Conservation (phyloP, 35 echinoderm and acorn worm genomes). For the Anneissia japonica region DNA sequence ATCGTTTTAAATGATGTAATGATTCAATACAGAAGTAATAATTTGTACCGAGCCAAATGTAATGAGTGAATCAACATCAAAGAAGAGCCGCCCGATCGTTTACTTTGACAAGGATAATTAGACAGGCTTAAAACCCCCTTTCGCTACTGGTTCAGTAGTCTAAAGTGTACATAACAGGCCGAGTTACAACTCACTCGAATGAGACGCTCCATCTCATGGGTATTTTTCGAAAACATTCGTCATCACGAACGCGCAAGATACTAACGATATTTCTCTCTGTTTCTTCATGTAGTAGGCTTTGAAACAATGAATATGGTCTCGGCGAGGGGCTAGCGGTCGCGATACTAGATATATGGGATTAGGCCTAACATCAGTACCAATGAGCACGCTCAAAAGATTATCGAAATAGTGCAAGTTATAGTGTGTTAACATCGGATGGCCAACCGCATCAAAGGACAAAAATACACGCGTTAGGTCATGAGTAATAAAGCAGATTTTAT, state of each 20-base stretch:
- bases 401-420: background rate
- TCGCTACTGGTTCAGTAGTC: background rate
- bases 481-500: too few relatives aligned
- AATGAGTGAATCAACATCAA: background rate
- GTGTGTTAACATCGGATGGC: too few relatives aligned
- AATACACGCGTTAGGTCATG: too few relatives aligned
- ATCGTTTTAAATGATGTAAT: background rate
- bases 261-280: background rate
- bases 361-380: background rate
- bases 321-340: background rate
- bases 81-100: background rate
- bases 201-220: background rate
- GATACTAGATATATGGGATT: background rate
- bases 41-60: background rate
- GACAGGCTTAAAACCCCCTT: background rate
- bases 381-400: background rate
- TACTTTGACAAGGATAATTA: background rate
- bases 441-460: too few relatives aligned
- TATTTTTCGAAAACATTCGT: background rate
- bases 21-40: background rate
- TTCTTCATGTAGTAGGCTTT: background rate
- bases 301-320: background rate
- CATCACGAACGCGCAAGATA: background rate
- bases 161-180: background rate
- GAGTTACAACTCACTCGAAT: background rate